Evolutionary conservation across 2,888 invertebrate genomes (phyloP).

Genomic region (Limulus polyphemus): DNA sequence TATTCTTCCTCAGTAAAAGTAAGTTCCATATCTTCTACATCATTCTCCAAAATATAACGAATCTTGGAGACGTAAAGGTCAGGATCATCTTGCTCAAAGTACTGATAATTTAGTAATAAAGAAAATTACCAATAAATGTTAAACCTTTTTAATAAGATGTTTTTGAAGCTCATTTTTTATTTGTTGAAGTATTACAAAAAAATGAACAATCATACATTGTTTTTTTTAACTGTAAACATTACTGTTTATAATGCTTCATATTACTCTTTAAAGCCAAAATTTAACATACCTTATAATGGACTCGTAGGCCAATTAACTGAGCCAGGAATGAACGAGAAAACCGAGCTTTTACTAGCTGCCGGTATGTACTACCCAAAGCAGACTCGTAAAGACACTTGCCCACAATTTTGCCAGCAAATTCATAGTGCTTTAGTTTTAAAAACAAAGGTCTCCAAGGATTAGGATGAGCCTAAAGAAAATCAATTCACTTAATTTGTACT

Average conservation of each 20-base stretch:
- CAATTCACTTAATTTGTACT: no score
- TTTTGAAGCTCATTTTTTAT: no score
- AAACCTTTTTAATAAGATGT: no score
- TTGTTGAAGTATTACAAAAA: no score
- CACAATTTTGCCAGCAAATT: conserved; percentile 80
- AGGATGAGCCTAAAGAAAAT: conserved; percentile 53
- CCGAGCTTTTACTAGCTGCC: conserved; percentile 76
- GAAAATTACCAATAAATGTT: no score
- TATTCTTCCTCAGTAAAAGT: conserved; percentile 83
- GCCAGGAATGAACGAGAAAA: conserved; percentile 86
- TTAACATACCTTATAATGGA: conserved; percentile 67
- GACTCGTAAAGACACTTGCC: conserved; percentile 92
- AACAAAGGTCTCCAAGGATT: conserved; percentile 56
- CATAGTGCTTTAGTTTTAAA: conserved; percentile 74
- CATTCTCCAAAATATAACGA: conserved; percentile 80
- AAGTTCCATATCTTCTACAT: conserved; percentile 74
- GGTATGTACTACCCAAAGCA: conserved; percentile 72
- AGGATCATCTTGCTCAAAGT: conserved; percentile 92
- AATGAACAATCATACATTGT: no score
- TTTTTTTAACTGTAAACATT: no score
- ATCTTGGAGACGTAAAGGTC: conserved; percentile 85
- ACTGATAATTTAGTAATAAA: conserved; percentile 42
- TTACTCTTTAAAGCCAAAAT: no score
- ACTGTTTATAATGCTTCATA: no score
- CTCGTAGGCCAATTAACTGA: conserved; percentile 80